Conservation (phyloP, 2,113 vertebrate species). For the Rattus rattus region DNA sequence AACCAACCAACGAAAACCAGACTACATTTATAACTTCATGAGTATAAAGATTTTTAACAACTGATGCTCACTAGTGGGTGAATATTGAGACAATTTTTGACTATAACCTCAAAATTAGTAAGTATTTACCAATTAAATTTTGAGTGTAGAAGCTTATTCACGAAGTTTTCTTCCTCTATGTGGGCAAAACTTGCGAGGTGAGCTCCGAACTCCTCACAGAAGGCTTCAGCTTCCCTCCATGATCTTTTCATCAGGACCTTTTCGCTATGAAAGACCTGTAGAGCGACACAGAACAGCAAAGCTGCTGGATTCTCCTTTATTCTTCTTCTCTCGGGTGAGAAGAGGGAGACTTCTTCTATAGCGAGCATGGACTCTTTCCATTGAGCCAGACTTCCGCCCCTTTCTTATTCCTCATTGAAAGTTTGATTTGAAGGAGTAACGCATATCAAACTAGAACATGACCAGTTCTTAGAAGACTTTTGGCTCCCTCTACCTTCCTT, state of each 20-base stretch:
- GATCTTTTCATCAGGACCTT: constrained; percentile 95
- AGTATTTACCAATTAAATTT: constrained; percentile 94
- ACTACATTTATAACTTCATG: neutral
- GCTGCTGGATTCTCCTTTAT: neutral
- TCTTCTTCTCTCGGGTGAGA: neutral
- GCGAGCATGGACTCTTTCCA: neutral
- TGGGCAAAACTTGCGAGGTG: constrained; percentile 95
- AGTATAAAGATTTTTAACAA: constrained; percentile 29
- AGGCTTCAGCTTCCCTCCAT: constrained; percentile 94
- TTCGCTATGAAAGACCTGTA: constrained; percentile 96
- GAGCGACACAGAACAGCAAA: constrained; percentile 54
- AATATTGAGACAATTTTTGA: neutral
- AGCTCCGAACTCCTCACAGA: constrained; percentile 95
- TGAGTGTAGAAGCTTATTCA: constrained; percentile 90
- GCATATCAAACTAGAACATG: constrained; percentile 15
- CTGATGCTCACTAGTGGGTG: neutral
- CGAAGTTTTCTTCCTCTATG: constrained; percentile 93
- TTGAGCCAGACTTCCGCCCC: neutral
- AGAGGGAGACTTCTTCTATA: neutral
- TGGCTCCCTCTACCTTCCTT: constrained; percentile 31
- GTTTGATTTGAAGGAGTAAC: constrained; percentile 20
- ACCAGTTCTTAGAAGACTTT: constrained; percentile 8
- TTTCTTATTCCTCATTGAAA: constrained; percentile 32
- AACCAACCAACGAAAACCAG: neutral
- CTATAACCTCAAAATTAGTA: constrained; percentile 39